Conservation (phyloP, 2,113 vertebrate species). For the Fukomys damarensis region DNA sequence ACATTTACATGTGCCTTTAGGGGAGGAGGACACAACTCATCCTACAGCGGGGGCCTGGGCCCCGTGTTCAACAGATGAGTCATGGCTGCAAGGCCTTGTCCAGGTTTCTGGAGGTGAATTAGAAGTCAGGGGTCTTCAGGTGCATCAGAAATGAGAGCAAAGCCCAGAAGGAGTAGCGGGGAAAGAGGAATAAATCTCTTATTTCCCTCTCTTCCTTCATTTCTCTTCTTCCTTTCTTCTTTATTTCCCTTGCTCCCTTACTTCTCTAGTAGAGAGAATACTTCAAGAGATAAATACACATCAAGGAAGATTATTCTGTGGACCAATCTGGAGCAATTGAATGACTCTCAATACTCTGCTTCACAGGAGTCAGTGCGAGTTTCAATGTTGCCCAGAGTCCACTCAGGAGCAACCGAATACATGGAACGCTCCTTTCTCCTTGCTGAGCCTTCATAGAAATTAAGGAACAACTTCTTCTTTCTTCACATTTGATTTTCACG, state of each 20-base stretch:
- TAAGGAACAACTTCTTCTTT: neutral
- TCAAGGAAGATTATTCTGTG: neutral
- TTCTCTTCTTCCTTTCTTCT: neutral
- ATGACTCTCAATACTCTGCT: neutral
- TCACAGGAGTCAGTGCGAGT: neutral
- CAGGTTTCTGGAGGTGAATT: neutral
- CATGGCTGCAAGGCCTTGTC: neutral
- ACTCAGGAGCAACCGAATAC: neutral
- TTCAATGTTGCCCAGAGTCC: neutral
- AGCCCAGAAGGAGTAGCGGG: no score
- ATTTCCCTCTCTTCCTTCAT: neutral
- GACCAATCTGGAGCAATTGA: neutral
- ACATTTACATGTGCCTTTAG: neutral
- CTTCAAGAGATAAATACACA: neutral
- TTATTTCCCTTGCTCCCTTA: neutral
- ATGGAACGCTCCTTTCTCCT: neutral
- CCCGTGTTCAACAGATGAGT: neutral
- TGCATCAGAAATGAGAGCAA: neutral
- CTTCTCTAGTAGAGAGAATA: neutral
- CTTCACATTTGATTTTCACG: neutral
- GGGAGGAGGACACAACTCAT: neutral
- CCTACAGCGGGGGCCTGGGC: neutral
- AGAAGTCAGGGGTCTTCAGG: neutral
- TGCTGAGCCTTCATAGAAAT: neutral
- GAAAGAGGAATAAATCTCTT: neutral